A percentile compares a stretch with the other conserved stretches of the same genome.
Evolutionary conservation across 2,113 vertebrate genomes (phyloP).

Genomic region (Leptobrachium ailaonicum): DNA sequence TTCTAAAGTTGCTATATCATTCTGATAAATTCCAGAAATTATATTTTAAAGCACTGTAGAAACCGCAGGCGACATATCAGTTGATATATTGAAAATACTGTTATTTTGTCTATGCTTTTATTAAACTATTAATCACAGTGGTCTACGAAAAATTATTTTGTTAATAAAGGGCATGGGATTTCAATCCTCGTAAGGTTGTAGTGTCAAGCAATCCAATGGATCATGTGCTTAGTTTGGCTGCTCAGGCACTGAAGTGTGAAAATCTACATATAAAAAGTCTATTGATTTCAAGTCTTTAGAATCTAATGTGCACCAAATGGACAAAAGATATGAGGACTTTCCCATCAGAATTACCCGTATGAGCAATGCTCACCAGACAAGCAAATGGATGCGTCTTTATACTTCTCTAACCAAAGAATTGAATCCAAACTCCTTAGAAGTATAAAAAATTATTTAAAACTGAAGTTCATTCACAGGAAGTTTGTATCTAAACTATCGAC

Average conservation of each 20-base stretch:
- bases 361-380: conserved; percentile 7
- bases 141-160: no score
- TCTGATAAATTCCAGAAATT: no score
- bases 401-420: conserved; percentile 14
- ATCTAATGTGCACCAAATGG: neutral
- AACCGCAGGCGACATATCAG: no score
- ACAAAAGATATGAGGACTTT: conserved; percentile 32
- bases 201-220: conserved; percentile 31
- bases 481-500: conserved; percentile 7
- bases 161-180: neutral
- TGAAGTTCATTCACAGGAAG: neutral
- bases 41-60: no score
- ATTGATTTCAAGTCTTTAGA: conserved; percentile 39
- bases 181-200: neutral
- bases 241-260: conserved; percentile 35
- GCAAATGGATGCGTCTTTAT: neutral
- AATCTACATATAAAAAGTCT: conserved; percentile 18
- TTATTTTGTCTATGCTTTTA: no score
- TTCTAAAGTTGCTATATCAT: no score
- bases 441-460: conserved; percentile 13
- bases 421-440: neutral
- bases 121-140: no score
- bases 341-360: conserved; percentile 33
- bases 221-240: conserved; percentile 14
- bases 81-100: no score